These are phyloP conservation scores for Molorchus minor DNA, from an alignment of 2,888 invertebrate genomes.

Conservation along the genomic window DNA sequence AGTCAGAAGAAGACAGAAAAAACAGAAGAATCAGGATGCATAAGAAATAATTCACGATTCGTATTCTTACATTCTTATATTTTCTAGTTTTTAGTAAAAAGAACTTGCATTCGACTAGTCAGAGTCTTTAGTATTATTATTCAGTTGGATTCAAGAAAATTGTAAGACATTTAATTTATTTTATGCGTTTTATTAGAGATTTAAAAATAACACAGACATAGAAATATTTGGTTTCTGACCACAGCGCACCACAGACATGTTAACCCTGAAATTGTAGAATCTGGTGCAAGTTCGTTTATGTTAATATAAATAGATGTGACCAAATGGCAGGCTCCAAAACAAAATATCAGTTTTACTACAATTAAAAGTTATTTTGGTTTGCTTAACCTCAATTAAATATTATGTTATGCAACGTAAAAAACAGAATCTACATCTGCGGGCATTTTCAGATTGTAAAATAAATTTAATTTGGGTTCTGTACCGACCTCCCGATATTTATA, in stretches of 20 bases:
- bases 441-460: background rate
- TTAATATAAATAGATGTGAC: slow-evolving; percentile 10
- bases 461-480: slow-evolving; percentile 17
- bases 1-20: slow-evolving; percentile 64
- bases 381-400: slow-evolving; percentile 22
- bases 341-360: slow-evolving; percentile 2
- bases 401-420: slow-evolving; percentile 14
- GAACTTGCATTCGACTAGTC: slow-evolving; percentile 5
- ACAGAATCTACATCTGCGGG: background rate
- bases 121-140: background rate
- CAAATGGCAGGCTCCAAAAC: slow-evolving; percentile 1
- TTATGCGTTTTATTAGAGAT: background rate
- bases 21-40: slow-evolving; percentile 40
- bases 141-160: background rate
- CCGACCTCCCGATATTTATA: slow-evolving; percentile 10
- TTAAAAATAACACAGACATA: background rate
- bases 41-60: background rate
- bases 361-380: slow-evolving; percentile 27
- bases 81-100: slow-evolving; percentile 9
- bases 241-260: background rate
- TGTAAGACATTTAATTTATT: background rate
- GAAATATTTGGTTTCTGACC: background rate
- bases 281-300: slow-evolving; percentile 16
- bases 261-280: slow-evolving; percentile 16
- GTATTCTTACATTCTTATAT: slow-evolving; percentile 21